Conservation (phyloP, 2,113 vertebrate species). For the Hippocampus barbouri region DNA sequence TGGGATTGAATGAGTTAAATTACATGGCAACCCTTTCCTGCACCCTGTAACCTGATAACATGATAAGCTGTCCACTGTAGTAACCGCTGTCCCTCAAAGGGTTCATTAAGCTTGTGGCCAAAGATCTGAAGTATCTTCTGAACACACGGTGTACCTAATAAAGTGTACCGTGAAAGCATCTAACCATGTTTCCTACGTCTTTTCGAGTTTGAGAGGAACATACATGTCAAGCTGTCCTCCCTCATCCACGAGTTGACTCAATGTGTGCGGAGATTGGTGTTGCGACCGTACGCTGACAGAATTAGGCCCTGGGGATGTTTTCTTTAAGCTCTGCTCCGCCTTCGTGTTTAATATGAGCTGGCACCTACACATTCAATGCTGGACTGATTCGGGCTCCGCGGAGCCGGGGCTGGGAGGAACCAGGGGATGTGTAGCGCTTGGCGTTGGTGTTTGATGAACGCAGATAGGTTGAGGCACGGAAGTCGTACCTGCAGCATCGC, state of each 20-base stretch:
- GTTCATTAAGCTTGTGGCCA: too few species aligned
- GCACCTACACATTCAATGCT: constrained; percentile 1
- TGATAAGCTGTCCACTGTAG: too few species aligned
- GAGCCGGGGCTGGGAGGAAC: not conserved
- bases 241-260: not conserved
- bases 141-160: too few species aligned
- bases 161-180: not conserved
- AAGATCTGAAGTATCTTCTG: too few species aligned
- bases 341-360: constrained; percentile 2
- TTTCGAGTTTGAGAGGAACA: not conserved
- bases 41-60: too few species aligned
- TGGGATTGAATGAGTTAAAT: too few species aligned
- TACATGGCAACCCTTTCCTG: too few species aligned
- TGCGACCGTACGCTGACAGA: not conserved
- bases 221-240: not conserved
- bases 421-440: constrained; percentile 3
- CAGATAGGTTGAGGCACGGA: constrained; percentile 30
- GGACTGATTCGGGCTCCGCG: constrained; percentile 8
- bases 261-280: not conserved
- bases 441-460: constrained; percentile 8
- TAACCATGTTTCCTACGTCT: not conserved
- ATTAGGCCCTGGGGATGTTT: constrained; percentile 6
- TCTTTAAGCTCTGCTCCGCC: not conserved
- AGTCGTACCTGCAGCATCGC: constrained; percentile 31
- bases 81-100: too few species aligned